Percentiles rank a stretch among this genome's conserved stretches.
Conservation (phyloP, 2,113 vertebrate species). For the Mobula birostris region DNA sequence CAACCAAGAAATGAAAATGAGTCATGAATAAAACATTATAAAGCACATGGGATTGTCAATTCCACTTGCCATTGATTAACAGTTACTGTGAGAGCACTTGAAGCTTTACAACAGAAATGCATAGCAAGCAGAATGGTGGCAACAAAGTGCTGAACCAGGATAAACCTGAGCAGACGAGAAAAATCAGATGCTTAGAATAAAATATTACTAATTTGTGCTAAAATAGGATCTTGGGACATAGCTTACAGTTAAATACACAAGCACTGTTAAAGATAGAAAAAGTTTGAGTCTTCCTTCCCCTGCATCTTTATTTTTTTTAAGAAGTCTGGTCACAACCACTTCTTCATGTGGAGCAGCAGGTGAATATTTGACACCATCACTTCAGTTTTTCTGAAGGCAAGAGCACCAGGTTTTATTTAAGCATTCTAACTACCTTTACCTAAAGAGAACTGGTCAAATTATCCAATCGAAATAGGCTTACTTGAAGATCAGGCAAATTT, state of each 20-base stretch:
- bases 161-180: background rate
- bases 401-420: background rate
- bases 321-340: background rate
- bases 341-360: background rate
- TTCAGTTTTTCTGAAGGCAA: background rate
- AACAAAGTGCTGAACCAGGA: background rate
- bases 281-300: background rate
- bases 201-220: background rate
- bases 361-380: background rate
- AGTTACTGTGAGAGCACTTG: background rate
- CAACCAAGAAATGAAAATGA: background rate
- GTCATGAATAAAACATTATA: background rate
- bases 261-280: background rate
- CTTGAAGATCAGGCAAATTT: background rate
- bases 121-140: background rate
- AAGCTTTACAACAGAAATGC: background rate
- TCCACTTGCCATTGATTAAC: background rate
- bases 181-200: background rate
- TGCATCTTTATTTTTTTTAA: background rate
- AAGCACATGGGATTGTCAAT: background rate
- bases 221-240: background rate
- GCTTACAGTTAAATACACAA: background rate
- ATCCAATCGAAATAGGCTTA: background rate
- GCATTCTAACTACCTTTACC: background rate
- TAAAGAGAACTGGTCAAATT: background rate